Evolutionary conservation across 2,888 invertebrate genomes (phyloP).

Genomic region (Leptothorax acervorum): DNA sequence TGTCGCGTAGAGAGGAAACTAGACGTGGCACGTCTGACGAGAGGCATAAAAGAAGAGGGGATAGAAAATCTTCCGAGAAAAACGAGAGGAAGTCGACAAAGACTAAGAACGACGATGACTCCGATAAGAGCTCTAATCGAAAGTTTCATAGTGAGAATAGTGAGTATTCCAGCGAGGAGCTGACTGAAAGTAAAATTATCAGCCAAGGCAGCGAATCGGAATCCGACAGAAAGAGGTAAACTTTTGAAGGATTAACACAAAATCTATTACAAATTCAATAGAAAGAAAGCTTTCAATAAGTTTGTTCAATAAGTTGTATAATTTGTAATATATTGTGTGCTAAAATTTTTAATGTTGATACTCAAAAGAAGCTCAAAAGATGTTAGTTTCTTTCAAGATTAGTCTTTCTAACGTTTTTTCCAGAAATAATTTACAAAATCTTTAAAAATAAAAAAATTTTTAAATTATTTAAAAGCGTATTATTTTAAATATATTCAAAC

Average conservation of each 20-base stretch:
- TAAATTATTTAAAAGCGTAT: neutral
- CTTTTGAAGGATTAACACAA: neutral
- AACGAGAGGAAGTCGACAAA: constrained; percentile 57
- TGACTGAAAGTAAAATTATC: constrained; percentile 65
- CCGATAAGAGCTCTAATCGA: constrained; percentile 73
- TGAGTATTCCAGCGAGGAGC: constrained; percentile 73
- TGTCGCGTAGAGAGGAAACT: constrained; percentile 68
- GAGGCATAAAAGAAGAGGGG: constrained; percentile 58
- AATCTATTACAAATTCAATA: neutral
- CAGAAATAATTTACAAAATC: neutral
- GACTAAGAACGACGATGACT: constrained; percentile 65
- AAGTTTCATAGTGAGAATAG: constrained; percentile 72
- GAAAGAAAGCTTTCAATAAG: neutral
- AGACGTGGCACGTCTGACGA: constrained; percentile 68
- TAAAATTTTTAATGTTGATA: neutral
- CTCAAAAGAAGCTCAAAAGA: neutral
- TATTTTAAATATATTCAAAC: neutral
- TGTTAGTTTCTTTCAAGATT: neutral
- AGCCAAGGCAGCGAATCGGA: constrained; percentile 77
- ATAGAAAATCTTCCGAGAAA: constrained; percentile 62
- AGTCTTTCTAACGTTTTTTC: neutral
- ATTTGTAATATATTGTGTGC: too few species aligned
- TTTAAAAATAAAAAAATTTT: neutral
- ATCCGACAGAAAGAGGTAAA: constrained; percentile 74
- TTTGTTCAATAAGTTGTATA: neutral